Base-by-base conservation (phyloP, 2,113 vertebrate genomes). In the Protobothrops mucrosquamatus region DNA sequence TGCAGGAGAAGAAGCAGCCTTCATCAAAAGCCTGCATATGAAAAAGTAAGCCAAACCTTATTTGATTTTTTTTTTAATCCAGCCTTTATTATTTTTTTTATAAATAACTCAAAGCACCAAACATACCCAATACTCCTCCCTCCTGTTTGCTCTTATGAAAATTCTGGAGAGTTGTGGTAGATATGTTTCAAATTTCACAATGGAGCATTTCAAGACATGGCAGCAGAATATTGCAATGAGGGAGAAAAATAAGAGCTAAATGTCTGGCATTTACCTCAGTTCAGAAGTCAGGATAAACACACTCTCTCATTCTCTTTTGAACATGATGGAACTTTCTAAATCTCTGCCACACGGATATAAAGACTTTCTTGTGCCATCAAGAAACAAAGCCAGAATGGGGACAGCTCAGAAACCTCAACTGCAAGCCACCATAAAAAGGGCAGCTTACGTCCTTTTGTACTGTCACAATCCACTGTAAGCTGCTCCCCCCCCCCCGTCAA, bases 221-320 rank as follows among this genome's bases (percentile, higher is more conserved):
- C 74, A 94, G 88, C 87, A 94, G 81, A 85, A 9, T 61, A 5
- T 89, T 95, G 85, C 93, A 92, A 81, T 9, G 86, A 89, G 87
- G 26, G 12, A 92, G 26, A 94, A 29, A 93, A 89, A 94, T 92
- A 26, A 87, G 51, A 94, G 94, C 54, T 94, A 89, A 94, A 93
- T 89, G 57, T 9, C 14, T 89, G 88, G 91, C 94, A 92, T 94
- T 87, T 92, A 69, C 46, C 85, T 91, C 81, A 91, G 69, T 26
- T 54, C 94, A 74, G 87, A 86, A 94, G 23, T 43, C 52, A 46
- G 39, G 74, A 57, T 46, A 24, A n/a, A 46, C 74, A 22, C 29
- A 69, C 90, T 29, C 52, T 57, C 34, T 57, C 55, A 18, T 29
- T 56, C 15, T 59, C 43, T 90, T 69, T 18, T 55, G 39, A 86